Evolutionary conservation across 2,113 vertebrate species (phyloP).

Genomic region (Rattus rattus): DNA sequence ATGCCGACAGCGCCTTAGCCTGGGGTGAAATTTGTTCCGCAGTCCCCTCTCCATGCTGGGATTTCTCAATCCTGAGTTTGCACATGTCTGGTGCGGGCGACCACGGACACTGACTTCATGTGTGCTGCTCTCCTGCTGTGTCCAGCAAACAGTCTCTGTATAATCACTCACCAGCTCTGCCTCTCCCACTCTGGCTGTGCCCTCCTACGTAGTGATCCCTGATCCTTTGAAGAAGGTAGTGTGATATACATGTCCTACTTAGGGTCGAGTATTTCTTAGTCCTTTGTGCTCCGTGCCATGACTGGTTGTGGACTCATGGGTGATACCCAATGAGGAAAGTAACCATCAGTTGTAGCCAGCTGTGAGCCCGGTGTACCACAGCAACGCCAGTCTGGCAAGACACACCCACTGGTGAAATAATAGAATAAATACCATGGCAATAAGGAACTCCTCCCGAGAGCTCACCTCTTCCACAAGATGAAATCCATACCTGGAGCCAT

Average conservation of each 20-base stretch:
- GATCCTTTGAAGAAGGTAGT: background rate
- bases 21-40: background rate
- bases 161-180: background rate
- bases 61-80: background rate
- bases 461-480: too few species aligned
- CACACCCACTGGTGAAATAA: background rate
- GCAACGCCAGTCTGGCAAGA: background rate
- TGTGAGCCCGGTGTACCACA: too few species aligned
- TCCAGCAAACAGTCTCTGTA: background rate
- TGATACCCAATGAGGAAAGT: background rate
- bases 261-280: background rate
- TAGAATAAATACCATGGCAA: too few species aligned
- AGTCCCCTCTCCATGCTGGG: background rate
- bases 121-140: background rate
- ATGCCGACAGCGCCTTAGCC: background rate
- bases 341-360: background rate
- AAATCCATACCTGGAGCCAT: background rate
- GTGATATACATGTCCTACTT: background rate
- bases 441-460: background rate
- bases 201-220: background rate
- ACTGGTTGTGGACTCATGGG: background rate
- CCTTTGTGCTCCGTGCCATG: background rate
- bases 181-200: background rate
- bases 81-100: too few species aligned
- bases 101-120: background rate